Evolutionary conservation across 2,113 vertebrate species (phyloP).

Genomic region (Leptocoma aspasia): DNA sequence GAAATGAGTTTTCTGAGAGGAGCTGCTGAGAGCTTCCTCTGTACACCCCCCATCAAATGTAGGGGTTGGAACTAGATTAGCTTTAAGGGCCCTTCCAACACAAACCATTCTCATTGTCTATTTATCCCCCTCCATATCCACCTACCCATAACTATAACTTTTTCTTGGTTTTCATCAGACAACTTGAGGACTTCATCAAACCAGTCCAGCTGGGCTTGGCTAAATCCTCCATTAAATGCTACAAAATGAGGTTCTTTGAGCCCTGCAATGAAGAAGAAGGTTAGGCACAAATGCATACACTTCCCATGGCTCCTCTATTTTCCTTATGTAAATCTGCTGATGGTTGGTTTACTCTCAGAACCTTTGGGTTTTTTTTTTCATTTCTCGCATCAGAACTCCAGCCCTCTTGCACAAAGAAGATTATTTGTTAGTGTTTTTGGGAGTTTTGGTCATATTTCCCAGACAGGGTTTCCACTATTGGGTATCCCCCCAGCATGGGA

Average conservation of each 20-base stretch:
- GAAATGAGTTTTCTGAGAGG: no score
- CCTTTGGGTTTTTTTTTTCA: not conserved
- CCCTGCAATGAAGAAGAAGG: constrained; percentile 61
- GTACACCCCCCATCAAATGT: not conserved
- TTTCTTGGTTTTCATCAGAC: constrained; percentile 83
- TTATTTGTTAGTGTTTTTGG: not conserved
- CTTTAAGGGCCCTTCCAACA: not conserved
- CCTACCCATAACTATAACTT: constrained; percentile 87
- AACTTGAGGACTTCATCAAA: constrained; percentile 79
- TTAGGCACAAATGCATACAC: not conserved
- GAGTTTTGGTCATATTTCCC: not conserved
- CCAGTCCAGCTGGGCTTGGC: constrained; percentile 87
- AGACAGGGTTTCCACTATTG: not conserved
- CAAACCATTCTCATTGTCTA: not conserved
- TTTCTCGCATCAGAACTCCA: not conserved
- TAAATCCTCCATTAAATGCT: constrained; percentile 91
- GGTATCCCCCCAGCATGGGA: accelerated
- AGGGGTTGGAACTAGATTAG: not conserved
- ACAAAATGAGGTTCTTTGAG: constrained; percentile 79
- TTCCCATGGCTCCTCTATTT: not conserved
- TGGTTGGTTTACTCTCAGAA: not conserved
- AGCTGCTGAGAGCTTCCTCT: no score
- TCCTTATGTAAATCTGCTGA: not conserved
- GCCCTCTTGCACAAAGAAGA: not conserved
- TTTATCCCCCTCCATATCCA: not conserved